Evolutionary conservation across 2,113 vertebrate genomes (phyloP).

Genomic region (Atractosteus spatula): DNA sequence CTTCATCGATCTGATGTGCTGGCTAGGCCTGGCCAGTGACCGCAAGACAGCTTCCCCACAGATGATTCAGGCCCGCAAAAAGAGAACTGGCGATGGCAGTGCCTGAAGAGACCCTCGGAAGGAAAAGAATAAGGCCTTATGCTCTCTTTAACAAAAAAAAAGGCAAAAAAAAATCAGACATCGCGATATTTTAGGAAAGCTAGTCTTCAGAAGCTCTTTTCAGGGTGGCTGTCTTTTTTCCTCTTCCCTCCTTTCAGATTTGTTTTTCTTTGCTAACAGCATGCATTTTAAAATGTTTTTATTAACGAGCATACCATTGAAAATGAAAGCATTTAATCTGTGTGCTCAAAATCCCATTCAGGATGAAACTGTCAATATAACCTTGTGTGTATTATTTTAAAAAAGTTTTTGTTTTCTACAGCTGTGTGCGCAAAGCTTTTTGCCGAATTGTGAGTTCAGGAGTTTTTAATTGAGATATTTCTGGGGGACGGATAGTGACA

Average conservation of each 20-base stretch:
- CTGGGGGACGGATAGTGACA: too few species aligned
- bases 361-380: too few species aligned
- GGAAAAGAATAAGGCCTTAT: not conserved
- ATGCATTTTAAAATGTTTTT: conserved; percentile 1
- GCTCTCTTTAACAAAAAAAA: not conserved
- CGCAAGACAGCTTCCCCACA: conserved; percentile 59
- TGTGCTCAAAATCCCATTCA: not conserved
- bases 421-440: too few species aligned
- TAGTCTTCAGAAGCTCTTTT: conserved; percentile 9
- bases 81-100: conserved; percentile 72
- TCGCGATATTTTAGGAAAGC: conserved; percentile 15
- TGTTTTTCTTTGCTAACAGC: conserved; percentile 1
- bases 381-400: too few species aligned
- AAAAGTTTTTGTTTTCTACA: too few species aligned
- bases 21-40: conserved; percentile 71
- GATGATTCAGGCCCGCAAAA: conserved; percentile 67
- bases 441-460: too few species aligned
- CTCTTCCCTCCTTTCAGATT: not conserved
- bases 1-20: conserved; percentile 82
- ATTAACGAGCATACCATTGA: not conserved
- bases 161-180: not conserved
- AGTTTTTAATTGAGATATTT: too few species aligned
- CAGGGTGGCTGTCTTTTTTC: conserved; percentile 4
- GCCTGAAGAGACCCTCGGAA: conserved; percentile 41
- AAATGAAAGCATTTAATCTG: not conserved